Conservation (phyloP, 1,140 invertebrate genomes). For the Lordiphosa collinella region DNA sequence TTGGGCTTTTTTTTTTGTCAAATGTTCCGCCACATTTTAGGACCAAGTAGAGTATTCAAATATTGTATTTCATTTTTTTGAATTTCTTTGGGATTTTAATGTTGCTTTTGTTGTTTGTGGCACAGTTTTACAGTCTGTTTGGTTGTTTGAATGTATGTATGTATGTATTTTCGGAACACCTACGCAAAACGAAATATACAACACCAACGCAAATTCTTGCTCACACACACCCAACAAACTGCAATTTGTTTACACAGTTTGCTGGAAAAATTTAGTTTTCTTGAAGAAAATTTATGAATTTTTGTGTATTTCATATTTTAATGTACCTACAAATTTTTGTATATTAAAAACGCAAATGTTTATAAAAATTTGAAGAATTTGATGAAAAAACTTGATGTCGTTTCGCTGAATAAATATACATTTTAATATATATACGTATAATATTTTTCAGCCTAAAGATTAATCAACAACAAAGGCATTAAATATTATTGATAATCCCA, state of each 20-base stretch:
- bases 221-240: constrained; percentile 7
- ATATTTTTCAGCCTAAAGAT: too few relatives aligned
- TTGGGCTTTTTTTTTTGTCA: too few relatives aligned
- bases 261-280: neutral
- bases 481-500: constrained; percentile 4
- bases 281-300: neutral
- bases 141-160: too few relatives aligned
- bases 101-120: constrained; percentile 21
- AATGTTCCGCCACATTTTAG: too few relatives aligned
- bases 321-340: neutral
- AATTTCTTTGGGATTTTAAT: constrained; percentile 1
- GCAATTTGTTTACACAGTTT: constrained; percentile 2
- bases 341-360: neutral
- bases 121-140: constrained; percentile 36
- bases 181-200: constrained; percentile 29
- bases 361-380: neutral
- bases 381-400: too few relatives aligned
- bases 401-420: too few relatives aligned
- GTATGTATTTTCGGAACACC: constrained; percentile 38
- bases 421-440: too few relatives aligned
- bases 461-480: too few relatives aligned
- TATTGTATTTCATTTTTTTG: neutral
- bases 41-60: too few relatives aligned
- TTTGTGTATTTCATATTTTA: neutral
- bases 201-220: constrained; percentile 42